phyloP scores from a whole-genome alignment of 2,888 invertebrate genomes.

The Odontocolon sp. region DNA sequence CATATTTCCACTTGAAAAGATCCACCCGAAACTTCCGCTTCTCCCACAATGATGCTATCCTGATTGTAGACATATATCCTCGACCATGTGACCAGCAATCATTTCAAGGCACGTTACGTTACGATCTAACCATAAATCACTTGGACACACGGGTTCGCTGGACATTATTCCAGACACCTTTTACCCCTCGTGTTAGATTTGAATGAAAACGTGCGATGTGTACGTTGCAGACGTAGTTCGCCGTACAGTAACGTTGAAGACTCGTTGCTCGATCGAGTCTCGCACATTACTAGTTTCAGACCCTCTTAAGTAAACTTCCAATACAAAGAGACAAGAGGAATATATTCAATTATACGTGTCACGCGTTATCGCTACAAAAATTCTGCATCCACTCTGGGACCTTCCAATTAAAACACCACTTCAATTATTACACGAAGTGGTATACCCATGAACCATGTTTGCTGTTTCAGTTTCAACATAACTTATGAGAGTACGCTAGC shows the following conservation, averaged over 20 bases:
- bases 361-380: not conserved
- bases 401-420: not conserved
- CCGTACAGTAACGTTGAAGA: not conserved
- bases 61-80: not conserved
- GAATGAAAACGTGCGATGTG: not conserved
- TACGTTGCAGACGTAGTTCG: not conserved
- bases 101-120: conserved; percentile 2
- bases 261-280: not conserved
- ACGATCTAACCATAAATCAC: conserved; percentile 7
- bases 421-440: not conserved
- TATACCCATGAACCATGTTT: too few relatives aligned
- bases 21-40: conserved; percentile 17
- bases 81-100: not conserved
- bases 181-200: not conserved
- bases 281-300: not conserved
- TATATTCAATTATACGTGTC: not conserved
- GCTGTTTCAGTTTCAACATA: too few relatives aligned
- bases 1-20: conserved; percentile 17
- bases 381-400: not conserved
- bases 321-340: not conserved
- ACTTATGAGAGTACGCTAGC: not conserved
- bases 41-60: not conserved
- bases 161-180: conserved; percentile 10
- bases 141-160: not conserved
- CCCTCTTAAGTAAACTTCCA: conserved; percentile 4